These are phyloP conservation scores for Dicroscelio sp. DNA, from an alignment of 2,888 invertebrate genomes.

Conservation along the genomic window DNA sequence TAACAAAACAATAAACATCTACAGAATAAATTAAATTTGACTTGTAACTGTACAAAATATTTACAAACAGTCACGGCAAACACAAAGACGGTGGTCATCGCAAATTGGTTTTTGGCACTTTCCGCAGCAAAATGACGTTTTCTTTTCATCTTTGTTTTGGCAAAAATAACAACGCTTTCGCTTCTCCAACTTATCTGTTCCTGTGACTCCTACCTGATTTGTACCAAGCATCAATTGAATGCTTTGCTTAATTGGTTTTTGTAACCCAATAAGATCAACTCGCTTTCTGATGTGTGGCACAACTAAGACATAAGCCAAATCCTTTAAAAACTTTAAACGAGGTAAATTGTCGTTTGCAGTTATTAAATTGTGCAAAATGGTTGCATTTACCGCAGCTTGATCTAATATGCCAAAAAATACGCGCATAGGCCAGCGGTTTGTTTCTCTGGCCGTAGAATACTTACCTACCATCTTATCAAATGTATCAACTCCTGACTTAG, in stretches of 20 bases:
- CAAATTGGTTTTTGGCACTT: slow-evolving; percentile 49
- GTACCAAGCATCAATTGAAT: slow-evolving; percentile 40
- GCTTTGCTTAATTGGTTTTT: slow-evolving; percentile 39
- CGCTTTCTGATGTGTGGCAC: slow-evolving; percentile 20
- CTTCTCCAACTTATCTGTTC: slow-evolving; percentile 44
- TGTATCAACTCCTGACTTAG: slow-evolving; percentile 31
- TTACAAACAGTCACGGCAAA: slow-evolving; percentile 37
- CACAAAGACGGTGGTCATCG: slow-evolving; percentile 36
- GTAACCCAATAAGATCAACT: slow-evolving; percentile 13
- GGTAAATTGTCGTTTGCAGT: slow-evolving; percentile 18
- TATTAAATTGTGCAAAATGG: slow-evolving; percentile 31
- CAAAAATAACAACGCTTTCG: slow-evolving; percentile 53
- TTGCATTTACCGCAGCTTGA: slow-evolving; percentile 83
- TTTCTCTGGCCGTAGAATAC: slow-evolving; percentile 64
- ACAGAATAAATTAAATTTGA: slow-evolving; percentile 22
- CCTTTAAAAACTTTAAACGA: slow-evolving; percentile 15
- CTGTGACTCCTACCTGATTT: slow-evolving; percentile 23
- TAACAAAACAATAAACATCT: slow-evolving; percentile 10
- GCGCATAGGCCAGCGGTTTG: slow-evolving; percentile 83
- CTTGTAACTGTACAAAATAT: background rate
- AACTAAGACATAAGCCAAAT: slow-evolving; percentile 26
- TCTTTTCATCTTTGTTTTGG: slow-evolving; percentile 29
- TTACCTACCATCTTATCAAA: slow-evolving; percentile 41
- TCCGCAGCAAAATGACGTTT: slow-evolving; percentile 47
- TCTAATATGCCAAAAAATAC: slow-evolving; percentile 84